phyloP scores from a whole-genome alignment of 2,113 vertebrate genomes.

The Manacus vitellinus region DNA sequence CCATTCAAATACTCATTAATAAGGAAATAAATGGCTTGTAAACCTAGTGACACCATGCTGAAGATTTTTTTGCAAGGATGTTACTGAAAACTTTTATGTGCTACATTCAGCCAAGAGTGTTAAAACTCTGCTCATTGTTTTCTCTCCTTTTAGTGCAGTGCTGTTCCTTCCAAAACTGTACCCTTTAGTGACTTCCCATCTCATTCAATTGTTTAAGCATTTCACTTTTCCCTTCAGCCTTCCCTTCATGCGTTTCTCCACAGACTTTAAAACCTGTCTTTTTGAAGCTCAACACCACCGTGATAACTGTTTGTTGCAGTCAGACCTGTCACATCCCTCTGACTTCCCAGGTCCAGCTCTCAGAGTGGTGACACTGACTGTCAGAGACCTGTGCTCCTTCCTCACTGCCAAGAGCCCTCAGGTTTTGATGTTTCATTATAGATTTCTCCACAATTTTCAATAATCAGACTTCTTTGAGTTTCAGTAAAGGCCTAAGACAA shows the following conservation, averaged over 20 bases:
- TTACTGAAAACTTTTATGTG: background rate
- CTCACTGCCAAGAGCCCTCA: background rate
- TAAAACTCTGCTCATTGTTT: background rate
- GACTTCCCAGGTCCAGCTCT: background rate
- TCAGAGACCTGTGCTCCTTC: background rate
- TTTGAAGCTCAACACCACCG: background rate
- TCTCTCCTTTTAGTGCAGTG: background rate
- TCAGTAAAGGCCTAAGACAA: background rate
- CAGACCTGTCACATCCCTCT: background rate
- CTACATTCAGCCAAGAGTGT: background rate
- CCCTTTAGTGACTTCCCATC: background rate
- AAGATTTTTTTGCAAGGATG: background rate
- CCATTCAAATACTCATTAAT: background rate
- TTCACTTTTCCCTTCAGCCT: background rate
- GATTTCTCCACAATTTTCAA: background rate
- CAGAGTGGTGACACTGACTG: background rate
- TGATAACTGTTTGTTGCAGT: background rate
- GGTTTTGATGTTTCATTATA: background rate
- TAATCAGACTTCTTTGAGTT: background rate
- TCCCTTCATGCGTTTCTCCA: background rate
- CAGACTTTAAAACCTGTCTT: background rate
- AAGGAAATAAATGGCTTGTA: background rate
- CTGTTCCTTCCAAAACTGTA: background rate
- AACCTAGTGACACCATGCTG: background rate
- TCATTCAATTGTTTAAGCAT: background rate